Evolutionary conservation across 1,140 invertebrate genomes (phyloP).

Genomic region (Neelides sp.): DNA sequence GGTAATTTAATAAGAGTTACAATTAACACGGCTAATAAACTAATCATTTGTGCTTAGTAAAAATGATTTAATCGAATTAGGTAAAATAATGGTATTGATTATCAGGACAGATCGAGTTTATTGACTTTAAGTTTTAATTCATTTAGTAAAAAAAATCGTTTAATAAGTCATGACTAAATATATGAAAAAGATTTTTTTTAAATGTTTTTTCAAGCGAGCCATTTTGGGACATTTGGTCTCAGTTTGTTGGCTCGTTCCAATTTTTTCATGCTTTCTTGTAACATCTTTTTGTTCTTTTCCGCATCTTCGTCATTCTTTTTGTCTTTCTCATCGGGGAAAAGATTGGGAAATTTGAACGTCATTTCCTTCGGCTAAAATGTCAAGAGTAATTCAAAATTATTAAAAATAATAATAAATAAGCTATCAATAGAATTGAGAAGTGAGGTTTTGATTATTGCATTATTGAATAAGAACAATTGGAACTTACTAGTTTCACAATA

Average conservation of each 20-base stretch:
- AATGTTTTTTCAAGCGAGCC: conserved; percentile 13
- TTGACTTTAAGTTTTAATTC: no score
- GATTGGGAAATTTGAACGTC: conserved; percentile 36
- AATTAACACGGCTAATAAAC: no score
- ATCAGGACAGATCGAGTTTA: no score
- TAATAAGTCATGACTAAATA: no score
- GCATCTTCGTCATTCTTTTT: conserved; percentile 3
- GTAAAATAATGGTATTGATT: no score
- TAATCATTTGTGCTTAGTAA: no score
- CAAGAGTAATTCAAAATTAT: conserved; percentile 10
- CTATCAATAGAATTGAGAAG: background rate
- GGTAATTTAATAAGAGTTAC: no score
- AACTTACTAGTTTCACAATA: conserved; percentile 64
- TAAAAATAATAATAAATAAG: background rate
- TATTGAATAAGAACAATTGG: conserved; percentile 8
- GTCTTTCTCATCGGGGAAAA: conserved; percentile 33
- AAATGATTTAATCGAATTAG: no score
- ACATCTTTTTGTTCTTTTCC: background rate
- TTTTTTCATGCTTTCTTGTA: background rate
- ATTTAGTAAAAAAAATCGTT: no score
- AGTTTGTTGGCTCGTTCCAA: conserved; percentile 2
- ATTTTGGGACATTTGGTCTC: conserved; percentile 18
- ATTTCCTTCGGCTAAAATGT: conserved; percentile 31
- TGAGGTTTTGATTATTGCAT: background rate
- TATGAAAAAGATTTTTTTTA: no score